Conservation (phyloP, 2,113 vertebrate genomes). For the Thermophis baileyi region DNA sequence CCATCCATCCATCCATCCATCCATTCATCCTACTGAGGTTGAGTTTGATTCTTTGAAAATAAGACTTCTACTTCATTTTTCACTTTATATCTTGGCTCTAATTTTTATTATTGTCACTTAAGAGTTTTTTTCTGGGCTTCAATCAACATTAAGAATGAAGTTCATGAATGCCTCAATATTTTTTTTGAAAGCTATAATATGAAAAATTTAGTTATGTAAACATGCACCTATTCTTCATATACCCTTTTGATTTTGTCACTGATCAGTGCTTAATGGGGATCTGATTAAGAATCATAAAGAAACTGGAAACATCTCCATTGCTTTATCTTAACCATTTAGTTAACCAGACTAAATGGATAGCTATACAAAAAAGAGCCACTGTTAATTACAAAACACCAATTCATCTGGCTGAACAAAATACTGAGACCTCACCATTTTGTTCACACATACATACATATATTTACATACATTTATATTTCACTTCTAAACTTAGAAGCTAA, state of each 20-base stretch:
- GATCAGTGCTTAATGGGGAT: slow-evolving; percentile 1
- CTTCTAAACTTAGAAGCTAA: neutral
- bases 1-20: too few species aligned
- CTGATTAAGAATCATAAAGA: neutral
- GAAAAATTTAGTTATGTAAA: neutral
- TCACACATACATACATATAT: neutral
- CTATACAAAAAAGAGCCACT: neutral
- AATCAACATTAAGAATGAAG: neutral
- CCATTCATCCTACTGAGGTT: neutral
- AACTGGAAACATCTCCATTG: slow-evolving; percentile 6
- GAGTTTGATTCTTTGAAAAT: neutral
- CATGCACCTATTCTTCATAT: neutral
- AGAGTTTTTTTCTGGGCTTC: neutral
- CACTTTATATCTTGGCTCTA: neutral
- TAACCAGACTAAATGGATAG: slow-evolving; percentile 16
- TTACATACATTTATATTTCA: neutral
- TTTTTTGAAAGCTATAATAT: slow-evolving; percentile 3
- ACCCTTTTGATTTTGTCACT: neutral
- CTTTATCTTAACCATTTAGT: neutral
- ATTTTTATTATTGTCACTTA: neutral
- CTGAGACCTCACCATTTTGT: neutral
- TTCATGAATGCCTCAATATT: neutral
- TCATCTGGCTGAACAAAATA: neutral
- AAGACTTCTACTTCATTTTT: neutral
- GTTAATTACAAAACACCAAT: neutral